Evolutionary conservation across 2,113 vertebrate species (phyloP).

Genomic region (Clarias magur): DNA sequence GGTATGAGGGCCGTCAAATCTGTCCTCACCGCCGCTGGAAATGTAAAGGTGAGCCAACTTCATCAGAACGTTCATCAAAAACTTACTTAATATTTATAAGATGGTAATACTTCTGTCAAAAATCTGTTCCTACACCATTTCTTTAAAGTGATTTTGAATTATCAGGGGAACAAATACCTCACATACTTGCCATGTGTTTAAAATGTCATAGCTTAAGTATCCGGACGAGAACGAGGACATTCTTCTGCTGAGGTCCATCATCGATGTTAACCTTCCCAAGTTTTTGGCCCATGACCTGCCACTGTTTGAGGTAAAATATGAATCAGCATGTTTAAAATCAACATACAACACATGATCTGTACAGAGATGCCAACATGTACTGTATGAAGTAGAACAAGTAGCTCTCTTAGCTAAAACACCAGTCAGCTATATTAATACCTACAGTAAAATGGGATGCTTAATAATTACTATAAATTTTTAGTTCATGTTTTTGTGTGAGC

Average conservation of each 20-base stretch:
- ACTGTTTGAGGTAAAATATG: slow-evolving; percentile 81
- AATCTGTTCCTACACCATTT: too few relatives aligned
- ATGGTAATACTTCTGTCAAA: too few relatives aligned
- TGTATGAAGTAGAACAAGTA: too few relatives aligned
- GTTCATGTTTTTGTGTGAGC: too few relatives aligned
- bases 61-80: neutral
- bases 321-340: neutral
- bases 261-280: slow-evolving; percentile 89
- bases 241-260: slow-evolving; percentile 87
- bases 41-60: slow-evolving; percentile 79
- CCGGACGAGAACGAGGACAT: slow-evolving; percentile 88
- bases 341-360: neutral
- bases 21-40: slow-evolving; percentile 86
- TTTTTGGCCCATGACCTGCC: slow-evolving; percentile 88
- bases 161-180: too few relatives aligned
- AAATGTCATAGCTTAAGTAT: slow-evolving; percentile 79
- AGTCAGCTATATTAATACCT: neutral
- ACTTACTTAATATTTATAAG: neutral
- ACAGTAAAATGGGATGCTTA: neutral
- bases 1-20: slow-evolving; percentile 93
- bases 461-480: neutral
- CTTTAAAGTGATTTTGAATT: too few relatives aligned
- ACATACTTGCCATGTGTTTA: slow-evolving; percentile 35
- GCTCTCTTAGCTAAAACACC: too few relatives aligned
- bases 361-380: too few relatives aligned